Conservation (phyloP, 2,113 vertebrate genomes). For the Cyprinodon tularosa region DNA sequence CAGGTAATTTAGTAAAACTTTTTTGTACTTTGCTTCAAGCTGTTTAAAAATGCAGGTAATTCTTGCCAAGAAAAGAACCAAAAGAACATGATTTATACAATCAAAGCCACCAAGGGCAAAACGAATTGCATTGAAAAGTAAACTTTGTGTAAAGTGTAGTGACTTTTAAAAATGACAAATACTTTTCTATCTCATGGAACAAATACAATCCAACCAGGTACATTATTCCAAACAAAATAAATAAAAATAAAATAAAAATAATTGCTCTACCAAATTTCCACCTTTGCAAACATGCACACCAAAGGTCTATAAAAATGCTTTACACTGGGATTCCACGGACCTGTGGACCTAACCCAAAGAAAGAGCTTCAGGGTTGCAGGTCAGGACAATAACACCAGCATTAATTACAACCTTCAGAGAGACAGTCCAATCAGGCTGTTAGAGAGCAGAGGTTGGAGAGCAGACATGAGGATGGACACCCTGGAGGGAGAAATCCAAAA, state of each 20-base stretch:
- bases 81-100: constrained; percentile 47
- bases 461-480: constrained; percentile 61
- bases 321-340: constrained; percentile 31
- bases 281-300: constrained; percentile 2
- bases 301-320: background rate
- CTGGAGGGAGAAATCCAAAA: constrained; percentile 41
- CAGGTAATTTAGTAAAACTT: constrained; percentile 18
- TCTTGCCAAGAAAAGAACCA: constrained; percentile 40
- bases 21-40: background rate
- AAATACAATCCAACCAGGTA: constrained; percentile 45
- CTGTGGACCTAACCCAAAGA: constrained; percentile 58
- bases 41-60: constrained; percentile 36
- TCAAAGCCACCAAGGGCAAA: constrained; percentile 64
- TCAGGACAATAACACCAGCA: constrained; percentile 67
- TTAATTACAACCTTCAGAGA: constrained; percentile 65
- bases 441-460: constrained; percentile 55
- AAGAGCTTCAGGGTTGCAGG: constrained; percentile 47
- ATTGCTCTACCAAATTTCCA: constrained; percentile 20
- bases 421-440: constrained; percentile 62
- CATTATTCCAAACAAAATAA: constrained; percentile 34
- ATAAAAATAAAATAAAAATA: constrained; percentile 26
- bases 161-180: constrained; percentile 60
- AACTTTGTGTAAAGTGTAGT: constrained; percentile 55
- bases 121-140: constrained; percentile 30
- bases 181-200: constrained; percentile 43